A percentile compares a stretch with the other conserved stretches of the same genome.
Evolutionary conservation across 1,140 invertebrate species (phyloP).

Genomic region (Cotesia glomerata): DNA sequence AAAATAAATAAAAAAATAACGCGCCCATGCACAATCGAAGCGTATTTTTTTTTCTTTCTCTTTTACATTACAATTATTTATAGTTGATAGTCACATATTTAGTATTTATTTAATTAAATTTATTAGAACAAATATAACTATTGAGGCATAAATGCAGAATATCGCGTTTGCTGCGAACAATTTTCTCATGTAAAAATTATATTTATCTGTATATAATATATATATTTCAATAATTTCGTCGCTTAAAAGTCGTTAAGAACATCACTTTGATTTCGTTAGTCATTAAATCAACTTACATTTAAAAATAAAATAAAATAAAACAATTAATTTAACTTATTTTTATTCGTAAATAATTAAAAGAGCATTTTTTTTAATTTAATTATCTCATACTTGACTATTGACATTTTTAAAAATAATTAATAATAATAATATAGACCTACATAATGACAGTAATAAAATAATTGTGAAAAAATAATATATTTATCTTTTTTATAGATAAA

Average conservation of each 20-base stretch:
- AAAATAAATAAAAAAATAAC: constrained; percentile 33
- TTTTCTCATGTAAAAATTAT: background rate
- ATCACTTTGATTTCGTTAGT: background rate
- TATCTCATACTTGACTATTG: too few relatives aligned
- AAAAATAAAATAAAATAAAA: background rate
- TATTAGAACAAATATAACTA: background rate
- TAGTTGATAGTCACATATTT: background rate
- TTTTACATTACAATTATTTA: constrained; percentile 33
- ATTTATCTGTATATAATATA: background rate
- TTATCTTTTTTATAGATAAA: too few relatives aligned
- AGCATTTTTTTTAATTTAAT: too few relatives aligned
- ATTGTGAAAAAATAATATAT: too few relatives aligned
- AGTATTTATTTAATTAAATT: too few relatives aligned
- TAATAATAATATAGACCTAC: too few relatives aligned
- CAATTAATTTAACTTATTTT: background rate
- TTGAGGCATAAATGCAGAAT: background rate
- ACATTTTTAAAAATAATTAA: too few relatives aligned
- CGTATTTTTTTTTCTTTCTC: constrained; percentile 41
- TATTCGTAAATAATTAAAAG: background rate
- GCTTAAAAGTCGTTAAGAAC: constrained; percentile 3
- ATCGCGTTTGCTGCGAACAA: background rate
- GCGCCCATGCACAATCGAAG: constrained; percentile 43
- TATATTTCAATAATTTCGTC: constrained; percentile 8
- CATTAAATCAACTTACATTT: too few relatives aligned
- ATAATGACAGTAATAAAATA: too few relatives aligned